Base-by-base conservation (phyloP, 2,113 vertebrate species). In the Boleophthalmus pectinirostris region DNA sequence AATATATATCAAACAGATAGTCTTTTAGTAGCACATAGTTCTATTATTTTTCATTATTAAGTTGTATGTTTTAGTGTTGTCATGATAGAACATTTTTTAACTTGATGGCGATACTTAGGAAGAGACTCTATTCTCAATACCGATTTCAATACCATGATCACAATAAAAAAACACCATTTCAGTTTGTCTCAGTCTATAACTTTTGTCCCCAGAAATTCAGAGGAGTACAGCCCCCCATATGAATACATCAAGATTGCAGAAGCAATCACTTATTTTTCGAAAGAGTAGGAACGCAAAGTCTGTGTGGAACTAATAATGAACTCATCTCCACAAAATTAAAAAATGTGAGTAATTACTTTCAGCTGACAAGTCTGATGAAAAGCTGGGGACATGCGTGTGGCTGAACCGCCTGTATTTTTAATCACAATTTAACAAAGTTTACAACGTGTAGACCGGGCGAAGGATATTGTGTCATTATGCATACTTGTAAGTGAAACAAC, bases 401-500 rank as follows among this genome's bases (percentile, higher is more conserved):
- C 9, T 64, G 9, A 1, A 38, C 3, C 20, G 25, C 33, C 58
- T 33, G 25, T 7, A 18, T 64, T 64, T 35, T n/a, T 43, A 64
- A 64, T 64, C 61, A 43, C 61, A 38, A 6, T 33, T 11, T 9
- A 38, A 38, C 29, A n/a, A 66, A 21, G 64, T 49, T 25, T 24
- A 43, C 25, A 46, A 51, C 33, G 23, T 56, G 13, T 11, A 8
- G 16, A 18, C 7, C 54, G n/a, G 23, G 58, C 47, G n/a, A 68
- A 70, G 4, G 18, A 64, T 38, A 69, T 10, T 0, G 18, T 61
- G 54, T 63, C 56, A 45, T 18, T 63, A 72, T 47, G 0, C 25
- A 71, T 60, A 25, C 56, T 49, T 53, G 60, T 73, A 81, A 79
- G 66, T 74, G 18, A 69, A 0, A 51, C 63, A 15, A 29, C 4